Conservation (phyloP, 2,888 invertebrate genomes). For the Tipula lateralis region DNA sequence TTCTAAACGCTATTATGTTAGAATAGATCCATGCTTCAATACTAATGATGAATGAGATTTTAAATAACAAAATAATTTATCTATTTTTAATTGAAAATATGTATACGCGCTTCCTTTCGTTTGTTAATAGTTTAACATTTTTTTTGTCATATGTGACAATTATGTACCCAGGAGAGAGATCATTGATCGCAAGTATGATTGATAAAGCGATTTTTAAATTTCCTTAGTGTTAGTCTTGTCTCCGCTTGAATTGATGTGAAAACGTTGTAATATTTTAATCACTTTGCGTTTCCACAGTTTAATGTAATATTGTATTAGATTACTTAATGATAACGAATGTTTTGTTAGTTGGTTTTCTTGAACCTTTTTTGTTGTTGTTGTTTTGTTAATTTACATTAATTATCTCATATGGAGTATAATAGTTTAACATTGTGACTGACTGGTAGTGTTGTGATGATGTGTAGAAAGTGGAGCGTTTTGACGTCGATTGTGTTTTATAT, state of each 20-base stretch:
- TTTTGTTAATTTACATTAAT: slow-evolving; percentile 19
- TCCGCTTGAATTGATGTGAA: neutral
- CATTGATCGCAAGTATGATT: neutral
- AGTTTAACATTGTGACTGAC: neutral
- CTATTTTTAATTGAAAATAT: neutral
- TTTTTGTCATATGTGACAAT: neutral
- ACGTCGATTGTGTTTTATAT: neutral
- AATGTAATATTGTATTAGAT: neutral
- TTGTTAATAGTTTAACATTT: neutral
- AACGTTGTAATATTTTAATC: neutral
- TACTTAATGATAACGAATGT: neutral
- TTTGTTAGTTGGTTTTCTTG: neutral
- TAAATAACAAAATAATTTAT: neutral
- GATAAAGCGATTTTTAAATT: neutral
- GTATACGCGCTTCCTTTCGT: neutral
- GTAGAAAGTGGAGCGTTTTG: neutral
- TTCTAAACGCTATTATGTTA: neutral
- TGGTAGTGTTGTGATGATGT: neutral
- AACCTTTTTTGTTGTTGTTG: neutral
- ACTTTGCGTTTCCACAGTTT: neutral
- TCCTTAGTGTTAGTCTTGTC: neutral
- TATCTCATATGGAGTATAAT: neutral
- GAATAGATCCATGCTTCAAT: neutral
- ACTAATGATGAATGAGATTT: neutral
- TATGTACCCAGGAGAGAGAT: neutral